These are phyloP conservation scores for Synanthedon myopaeformis DNA, from an alignment of 2,888 invertebrate species.

Conservation along the genomic window DNA sequence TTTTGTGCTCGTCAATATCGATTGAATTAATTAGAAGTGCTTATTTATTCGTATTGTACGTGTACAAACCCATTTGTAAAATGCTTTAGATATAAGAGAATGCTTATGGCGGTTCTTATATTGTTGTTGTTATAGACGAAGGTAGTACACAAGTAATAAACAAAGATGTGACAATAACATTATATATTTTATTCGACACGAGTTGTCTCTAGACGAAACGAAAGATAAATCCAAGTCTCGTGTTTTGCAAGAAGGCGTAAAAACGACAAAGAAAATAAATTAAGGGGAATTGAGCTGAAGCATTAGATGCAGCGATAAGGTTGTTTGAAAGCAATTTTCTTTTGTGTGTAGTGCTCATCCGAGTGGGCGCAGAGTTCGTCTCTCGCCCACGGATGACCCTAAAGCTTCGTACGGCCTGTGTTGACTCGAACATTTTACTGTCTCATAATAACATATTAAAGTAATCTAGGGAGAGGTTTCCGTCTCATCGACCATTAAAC, in stretches of 20 bases:
- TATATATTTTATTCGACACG: too few relatives aligned
- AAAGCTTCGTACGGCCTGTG: conserved; percentile 18
- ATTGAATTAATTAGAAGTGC: conserved; percentile 9
- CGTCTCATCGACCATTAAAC: conserved; percentile 37
- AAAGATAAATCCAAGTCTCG: not conserved
- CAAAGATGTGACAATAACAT: too few relatives aligned
- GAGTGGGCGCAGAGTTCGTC: conserved; percentile 15
- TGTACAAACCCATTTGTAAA: too few relatives aligned
- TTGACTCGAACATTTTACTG: conserved; percentile 33
- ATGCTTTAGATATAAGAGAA: too few relatives aligned
- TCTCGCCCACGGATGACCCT: conserved; percentile 31
- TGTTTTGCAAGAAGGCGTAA: not conserved
- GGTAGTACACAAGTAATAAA: too few relatives aligned
- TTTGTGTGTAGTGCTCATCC: conserved; percentile 6
- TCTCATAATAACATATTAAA: conserved; percentile 37
- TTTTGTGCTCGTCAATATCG: conserved; percentile 9
- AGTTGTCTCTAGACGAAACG: too few relatives aligned
- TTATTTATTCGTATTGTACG: too few relatives aligned
- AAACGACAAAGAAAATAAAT: too few relatives aligned
- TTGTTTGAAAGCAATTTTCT: conserved; percentile 11
- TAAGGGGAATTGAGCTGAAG: conserved; percentile 1
- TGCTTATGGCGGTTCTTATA: too few relatives aligned
- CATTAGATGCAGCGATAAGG: conserved; percentile 8
- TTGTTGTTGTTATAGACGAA: too few relatives aligned
- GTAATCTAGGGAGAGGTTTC: conserved; percentile 42